Conservation (phyloP, 2,113 vertebrate genomes). For the Psilopsiagon aurifrons region DNA sequence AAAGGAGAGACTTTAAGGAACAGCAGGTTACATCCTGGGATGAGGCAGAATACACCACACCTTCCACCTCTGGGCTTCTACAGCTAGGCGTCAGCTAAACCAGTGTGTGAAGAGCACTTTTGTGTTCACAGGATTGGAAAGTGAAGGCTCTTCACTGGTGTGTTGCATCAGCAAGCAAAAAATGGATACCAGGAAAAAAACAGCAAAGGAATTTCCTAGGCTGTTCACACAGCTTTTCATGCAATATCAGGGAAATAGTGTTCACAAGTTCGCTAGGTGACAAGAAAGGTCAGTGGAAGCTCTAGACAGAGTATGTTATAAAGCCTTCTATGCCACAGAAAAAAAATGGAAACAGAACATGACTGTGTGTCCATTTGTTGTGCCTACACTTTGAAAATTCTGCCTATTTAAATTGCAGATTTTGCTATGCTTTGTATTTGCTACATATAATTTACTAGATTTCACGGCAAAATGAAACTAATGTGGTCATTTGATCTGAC, state of each 20-base stretch:
- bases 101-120: background rate
- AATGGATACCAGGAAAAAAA: background rate
- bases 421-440: background rate
- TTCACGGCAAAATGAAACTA: background rate
- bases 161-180: accelerated
- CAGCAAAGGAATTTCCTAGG: background rate
- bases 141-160: background rate
- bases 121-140: background rate
- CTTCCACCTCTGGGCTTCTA: background rate
- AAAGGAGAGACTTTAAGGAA: background rate
- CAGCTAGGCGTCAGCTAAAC: background rate
- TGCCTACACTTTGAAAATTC: background rate
- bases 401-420: background rate
- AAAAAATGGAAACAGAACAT: background rate
- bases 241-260: background rate
- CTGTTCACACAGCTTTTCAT: background rate
- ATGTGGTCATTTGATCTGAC: background rate
- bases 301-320: background rate
- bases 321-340: background rate
- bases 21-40: background rate
- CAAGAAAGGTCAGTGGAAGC: background rate
- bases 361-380: background rate
- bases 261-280: background rate
- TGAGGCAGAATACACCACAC: background rate
- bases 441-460: background rate